These are phyloP conservation scores for Hypselothyrea guttata DNA, from an alignment of 2,888 invertebrate genomes.

Conservation along the genomic window DNA sequence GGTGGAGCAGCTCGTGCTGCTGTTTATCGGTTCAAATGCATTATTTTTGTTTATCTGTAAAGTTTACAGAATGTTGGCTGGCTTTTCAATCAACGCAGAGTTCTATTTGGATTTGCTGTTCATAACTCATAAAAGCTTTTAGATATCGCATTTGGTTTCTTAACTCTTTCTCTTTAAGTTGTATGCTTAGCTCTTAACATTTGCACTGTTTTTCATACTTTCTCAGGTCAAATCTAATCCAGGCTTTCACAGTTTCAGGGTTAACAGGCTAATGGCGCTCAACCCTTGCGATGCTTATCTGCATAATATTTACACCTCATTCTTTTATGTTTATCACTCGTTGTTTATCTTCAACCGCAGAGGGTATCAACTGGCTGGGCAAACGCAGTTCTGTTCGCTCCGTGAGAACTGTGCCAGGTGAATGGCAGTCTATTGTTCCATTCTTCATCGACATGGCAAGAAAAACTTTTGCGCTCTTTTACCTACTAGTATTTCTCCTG, in stretches of 20 bases:
- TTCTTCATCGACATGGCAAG: conserved; percentile 40
- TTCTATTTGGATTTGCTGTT: too few relatives aligned
- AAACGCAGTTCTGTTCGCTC: conserved; percentile 41
- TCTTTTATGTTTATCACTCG: conserved; percentile 19
- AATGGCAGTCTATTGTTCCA: conserved; percentile 43
- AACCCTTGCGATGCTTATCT: conserved; percentile 21
- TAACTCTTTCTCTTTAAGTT: too few relatives aligned
- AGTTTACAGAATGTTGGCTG: too few relatives aligned
- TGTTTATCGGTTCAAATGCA: not conserved
- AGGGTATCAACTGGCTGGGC: conserved; percentile 19
- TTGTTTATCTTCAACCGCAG: conserved; percentile 12
- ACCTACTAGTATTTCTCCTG: conserved; percentile 65
- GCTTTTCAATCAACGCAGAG: too few relatives aligned
- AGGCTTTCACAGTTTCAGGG: conserved; percentile 4
- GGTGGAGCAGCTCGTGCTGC: conserved; percentile 10
- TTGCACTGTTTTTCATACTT: too few relatives aligned
- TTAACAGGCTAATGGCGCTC: conserved; percentile 1
- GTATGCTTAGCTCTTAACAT: too few relatives aligned
- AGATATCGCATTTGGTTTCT: too few relatives aligned
- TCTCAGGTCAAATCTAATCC: not conserved
- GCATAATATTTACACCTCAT: conserved; percentile 30
- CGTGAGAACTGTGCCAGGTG: conserved; percentile 72
- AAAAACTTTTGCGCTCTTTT: conserved; percentile 56
- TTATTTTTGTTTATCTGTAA: too few relatives aligned
- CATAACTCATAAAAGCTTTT: too few relatives aligned